Evolutionary conservation across 2,888 invertebrate species (phyloP).

Genomic region (Drosophila acutilabella): DNA sequence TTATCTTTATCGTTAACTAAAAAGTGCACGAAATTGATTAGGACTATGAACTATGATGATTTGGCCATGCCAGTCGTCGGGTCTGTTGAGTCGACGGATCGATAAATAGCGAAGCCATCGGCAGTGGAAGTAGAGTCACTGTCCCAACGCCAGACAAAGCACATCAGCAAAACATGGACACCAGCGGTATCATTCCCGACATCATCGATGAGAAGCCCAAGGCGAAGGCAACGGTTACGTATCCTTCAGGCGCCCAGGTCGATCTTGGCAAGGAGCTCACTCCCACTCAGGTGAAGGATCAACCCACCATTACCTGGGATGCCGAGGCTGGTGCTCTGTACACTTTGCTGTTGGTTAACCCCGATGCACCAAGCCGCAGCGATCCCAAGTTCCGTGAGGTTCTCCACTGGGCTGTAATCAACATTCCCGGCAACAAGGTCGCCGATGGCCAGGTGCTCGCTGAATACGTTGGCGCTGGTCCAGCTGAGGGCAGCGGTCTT

Average conservation of each 20-base stretch:
- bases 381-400: constrained; percentile 93
- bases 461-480: constrained; percentile 93
- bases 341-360: constrained; percentile 88
- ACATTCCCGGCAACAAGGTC: constrained; percentile 91
- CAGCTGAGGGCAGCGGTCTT: constrained; percentile 90
- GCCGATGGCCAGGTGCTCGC: constrained; percentile 90
- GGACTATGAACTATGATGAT: constrained; percentile 12
- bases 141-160: constrained; percentile 52
- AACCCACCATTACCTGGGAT: constrained; percentile 80
- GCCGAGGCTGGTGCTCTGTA: constrained; percentile 79
- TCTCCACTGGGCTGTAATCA: constrained; percentile 96
- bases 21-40: constrained; percentile 65
- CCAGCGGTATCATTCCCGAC: constrained; percentile 80
- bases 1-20: constrained; percentile 53
- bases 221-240: constrained; percentile 69
- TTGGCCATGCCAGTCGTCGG: constrained; percentile 3
- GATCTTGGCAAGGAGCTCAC: constrained; percentile 90
- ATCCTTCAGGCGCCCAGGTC: constrained; percentile 85
- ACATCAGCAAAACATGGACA: constrained; percentile 70
- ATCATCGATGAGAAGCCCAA: constrained; percentile 77
- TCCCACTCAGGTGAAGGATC: constrained; percentile 87
- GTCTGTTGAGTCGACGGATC: neutral
- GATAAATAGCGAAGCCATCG: constrained; percentile 59
- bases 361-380: constrained; percentile 93
- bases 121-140: constrained; percentile 53